Evolutionary conservation across 2,797 vertebrate genomes (phyloP).

Genomic region (Anisognathus igniventris): DNA sequence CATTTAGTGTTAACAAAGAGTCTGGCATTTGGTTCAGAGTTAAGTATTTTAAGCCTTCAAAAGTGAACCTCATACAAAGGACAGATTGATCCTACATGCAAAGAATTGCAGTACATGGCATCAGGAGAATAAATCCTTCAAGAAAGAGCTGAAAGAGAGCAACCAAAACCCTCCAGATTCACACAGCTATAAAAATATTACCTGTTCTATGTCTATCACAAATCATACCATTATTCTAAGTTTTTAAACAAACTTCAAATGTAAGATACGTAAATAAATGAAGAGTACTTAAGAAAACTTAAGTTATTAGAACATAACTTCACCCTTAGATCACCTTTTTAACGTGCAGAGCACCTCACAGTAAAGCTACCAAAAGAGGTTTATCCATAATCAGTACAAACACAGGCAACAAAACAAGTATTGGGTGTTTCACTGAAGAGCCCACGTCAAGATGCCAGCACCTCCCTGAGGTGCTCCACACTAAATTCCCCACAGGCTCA

Average conservation of each 20-base stretch:
- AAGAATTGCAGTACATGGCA: neutral
- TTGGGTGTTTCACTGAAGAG: neutral
- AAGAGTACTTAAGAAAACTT: neutral
- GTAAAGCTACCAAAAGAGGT: neutral
- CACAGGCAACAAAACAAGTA: neutral
- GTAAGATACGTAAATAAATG: fast-evolving
- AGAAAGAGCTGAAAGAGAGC: neutral
- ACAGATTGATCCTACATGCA: neutral
- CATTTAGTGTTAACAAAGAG: constrained; percentile 5
- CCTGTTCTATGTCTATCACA: neutral
- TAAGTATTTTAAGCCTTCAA: constrained; percentile 11
- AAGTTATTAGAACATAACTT: neutral
- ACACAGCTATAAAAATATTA: neutral
- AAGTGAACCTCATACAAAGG: neutral
- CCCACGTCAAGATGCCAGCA: neutral
- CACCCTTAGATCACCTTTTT: neutral
- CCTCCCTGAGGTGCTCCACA: neutral
- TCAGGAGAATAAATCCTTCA: neutral
- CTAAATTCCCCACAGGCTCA: neutral
- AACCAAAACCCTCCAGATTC: neutral
- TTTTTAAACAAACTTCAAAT: neutral
- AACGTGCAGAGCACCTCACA: neutral
- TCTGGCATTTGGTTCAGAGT: neutral
- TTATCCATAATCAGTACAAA: neutral
- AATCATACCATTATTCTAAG: neutral